Evolutionary conservation across 2,113 vertebrate species (phyloP).

Genomic region (Colaptes auratus): DNA sequence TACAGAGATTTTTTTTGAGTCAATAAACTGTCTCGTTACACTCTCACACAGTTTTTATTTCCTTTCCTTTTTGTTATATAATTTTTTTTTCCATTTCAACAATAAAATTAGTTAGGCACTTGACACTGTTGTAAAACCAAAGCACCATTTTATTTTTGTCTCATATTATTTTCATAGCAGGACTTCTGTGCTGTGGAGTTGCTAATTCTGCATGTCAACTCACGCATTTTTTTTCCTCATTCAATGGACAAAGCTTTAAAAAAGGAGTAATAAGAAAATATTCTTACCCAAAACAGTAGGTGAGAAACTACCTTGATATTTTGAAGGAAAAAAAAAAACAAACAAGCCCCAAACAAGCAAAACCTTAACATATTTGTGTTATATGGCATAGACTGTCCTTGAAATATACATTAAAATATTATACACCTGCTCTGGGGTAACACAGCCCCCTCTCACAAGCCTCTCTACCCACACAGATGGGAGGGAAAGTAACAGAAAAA

Average conservation of each 20-base stretch:
- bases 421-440: neutral
- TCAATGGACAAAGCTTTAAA: neutral
- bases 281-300: neutral
- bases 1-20: neutral
- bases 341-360: too few relatives aligned
- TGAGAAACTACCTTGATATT: neutral
- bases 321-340: neutral
- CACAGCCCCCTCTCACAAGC: too few relatives aligned
- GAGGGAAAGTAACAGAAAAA: too few relatives aligned
- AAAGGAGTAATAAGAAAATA: neutral
- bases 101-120: neutral
- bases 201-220: neutral
- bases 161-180: neutral
- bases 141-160: neutral
- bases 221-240: neutral
- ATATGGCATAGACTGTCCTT: neutral
- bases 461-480: too few relatives aligned
- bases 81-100: neutral
- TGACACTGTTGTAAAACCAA: neutral
- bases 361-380: conserved; percentile 7
- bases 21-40: neutral
- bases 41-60: neutral
- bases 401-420: conserved; percentile 33
- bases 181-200: neutral
- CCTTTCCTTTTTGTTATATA: neutral